Evolutionary conservation across 2,113 vertebrate species (phyloP).

Genomic region (Melospiza melodia): DNA sequence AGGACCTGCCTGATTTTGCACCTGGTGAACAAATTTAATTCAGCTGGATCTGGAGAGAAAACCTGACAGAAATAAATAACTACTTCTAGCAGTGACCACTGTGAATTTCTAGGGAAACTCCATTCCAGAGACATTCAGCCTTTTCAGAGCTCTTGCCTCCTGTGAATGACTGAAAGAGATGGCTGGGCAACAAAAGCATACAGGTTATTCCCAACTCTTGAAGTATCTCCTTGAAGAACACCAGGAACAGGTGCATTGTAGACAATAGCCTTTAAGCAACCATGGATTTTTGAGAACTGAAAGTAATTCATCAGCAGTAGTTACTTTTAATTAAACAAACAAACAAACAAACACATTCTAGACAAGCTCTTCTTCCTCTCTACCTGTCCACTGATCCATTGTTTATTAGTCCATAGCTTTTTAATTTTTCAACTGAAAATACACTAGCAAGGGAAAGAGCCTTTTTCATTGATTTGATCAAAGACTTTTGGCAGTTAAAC

Average conservation of each 20-base stretch:
- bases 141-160: not conserved
- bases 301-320: not conserved
- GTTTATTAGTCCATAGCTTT: not conserved
- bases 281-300: not conserved
- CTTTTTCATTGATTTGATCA: not conserved
- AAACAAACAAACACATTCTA: not conserved
- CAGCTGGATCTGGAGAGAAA: not conserved
- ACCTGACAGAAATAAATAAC: not conserved
- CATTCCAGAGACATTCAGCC: not conserved
- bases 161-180: not conserved
- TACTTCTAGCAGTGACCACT: not conserved
- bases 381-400: not conserved
- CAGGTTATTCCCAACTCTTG: not conserved
- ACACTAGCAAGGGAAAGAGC: not conserved
- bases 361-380: not conserved
- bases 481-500: not conserved
- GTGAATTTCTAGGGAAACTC: not conserved
- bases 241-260: not conserved
- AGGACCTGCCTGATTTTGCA: rapidly evolving
- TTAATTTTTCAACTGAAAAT: not conserved
- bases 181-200: not conserved
- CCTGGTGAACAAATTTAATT: not conserved
- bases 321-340: not conserved
- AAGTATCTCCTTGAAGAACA: not conserved
- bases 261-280: not conserved